Percentiles rank a stretch among this genome's conserved stretches.
Evolutionary conservation across 2,113 vertebrate species (phyloP).

Genomic region (Zingel zingel): DNA sequence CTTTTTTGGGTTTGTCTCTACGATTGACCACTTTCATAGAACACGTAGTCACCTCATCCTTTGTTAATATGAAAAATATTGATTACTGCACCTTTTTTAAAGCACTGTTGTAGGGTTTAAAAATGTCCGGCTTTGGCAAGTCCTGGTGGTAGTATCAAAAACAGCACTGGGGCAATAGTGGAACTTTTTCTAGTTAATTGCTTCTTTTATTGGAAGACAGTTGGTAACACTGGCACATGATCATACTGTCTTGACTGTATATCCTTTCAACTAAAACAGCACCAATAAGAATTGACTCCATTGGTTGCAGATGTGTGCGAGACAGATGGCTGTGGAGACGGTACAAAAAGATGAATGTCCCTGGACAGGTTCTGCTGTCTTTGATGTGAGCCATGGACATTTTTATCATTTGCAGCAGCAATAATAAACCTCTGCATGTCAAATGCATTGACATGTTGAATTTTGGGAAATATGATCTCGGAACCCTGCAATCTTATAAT

Average conservation of each 20-base stretch:
- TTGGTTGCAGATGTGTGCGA: constrained; percentile 55
- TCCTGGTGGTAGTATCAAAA: not conserved
- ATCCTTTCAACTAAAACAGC: constrained; percentile 6
- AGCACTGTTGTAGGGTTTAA: not conserved
- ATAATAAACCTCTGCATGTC: constrained; percentile 16
- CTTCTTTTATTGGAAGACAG: not conserved
- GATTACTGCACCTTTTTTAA: not conserved
- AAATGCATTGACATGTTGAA: constrained; percentile 9
- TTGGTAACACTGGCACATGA: not conserved
- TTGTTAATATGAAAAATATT: not conserved
- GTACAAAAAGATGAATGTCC: constrained; percentile 32
- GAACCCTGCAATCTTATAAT: constrained; percentile 1
- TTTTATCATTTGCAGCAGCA: constrained; percentile 6
- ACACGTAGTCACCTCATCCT: not conserved
- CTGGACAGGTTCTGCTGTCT: constrained; percentile 44
- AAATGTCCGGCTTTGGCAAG: not conserved
- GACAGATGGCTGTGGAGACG: constrained; percentile 34
- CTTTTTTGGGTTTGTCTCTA: not conserved
- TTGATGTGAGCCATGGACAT: constrained; percentile 54
- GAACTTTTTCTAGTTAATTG: not conserved
- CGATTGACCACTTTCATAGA: not conserved
- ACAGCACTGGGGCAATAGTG: not conserved
- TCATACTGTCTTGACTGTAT: constrained; percentile 6
- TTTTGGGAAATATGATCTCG: constrained; percentile 12
- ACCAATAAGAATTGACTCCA: constrained; percentile 13